phyloP scores from a whole-genome alignment of 2,113 vertebrate species.

The Tricholaema leucomelas region DNA sequence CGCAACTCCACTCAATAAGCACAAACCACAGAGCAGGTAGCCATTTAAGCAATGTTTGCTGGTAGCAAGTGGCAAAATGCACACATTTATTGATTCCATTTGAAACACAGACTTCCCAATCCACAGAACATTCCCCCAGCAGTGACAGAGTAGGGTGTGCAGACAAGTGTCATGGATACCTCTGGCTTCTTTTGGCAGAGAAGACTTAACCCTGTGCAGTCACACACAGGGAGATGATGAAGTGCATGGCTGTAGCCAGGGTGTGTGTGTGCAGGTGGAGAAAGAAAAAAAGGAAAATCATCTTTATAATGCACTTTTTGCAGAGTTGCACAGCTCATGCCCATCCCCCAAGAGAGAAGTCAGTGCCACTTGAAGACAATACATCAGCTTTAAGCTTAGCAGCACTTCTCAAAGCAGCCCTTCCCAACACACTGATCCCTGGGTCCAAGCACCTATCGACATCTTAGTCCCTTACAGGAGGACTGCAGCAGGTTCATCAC shows the following conservation, averaged over 20 bases:
- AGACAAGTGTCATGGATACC: background rate
- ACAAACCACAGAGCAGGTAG: background rate
- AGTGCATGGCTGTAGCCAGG: background rate
- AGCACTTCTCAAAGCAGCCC: background rate
- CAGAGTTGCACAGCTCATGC: background rate
- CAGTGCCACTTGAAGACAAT: background rate
- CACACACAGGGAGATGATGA: background rate
- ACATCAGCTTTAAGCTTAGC: background rate
- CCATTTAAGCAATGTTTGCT: background rate
- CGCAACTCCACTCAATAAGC: background rate
- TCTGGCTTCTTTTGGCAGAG: background rate
- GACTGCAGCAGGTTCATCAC: background rate
- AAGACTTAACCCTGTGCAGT: background rate
- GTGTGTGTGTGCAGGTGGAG: too few species aligned
- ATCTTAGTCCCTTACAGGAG: background rate
- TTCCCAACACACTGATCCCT: background rate
- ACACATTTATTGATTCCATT: constrained; percentile 7
- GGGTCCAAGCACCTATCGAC: too few species aligned
- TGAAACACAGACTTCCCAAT: background rate
- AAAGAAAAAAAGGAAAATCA: background rate
- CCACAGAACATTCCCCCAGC: background rate
- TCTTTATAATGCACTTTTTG: background rate
- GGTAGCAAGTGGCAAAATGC: background rate
- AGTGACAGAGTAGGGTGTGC: background rate
- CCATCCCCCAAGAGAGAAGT: background rate